Base-by-base conservation (phyloP, 1,140 invertebrate genomes). In the Ptiloglossa arizonensis region DNA sequence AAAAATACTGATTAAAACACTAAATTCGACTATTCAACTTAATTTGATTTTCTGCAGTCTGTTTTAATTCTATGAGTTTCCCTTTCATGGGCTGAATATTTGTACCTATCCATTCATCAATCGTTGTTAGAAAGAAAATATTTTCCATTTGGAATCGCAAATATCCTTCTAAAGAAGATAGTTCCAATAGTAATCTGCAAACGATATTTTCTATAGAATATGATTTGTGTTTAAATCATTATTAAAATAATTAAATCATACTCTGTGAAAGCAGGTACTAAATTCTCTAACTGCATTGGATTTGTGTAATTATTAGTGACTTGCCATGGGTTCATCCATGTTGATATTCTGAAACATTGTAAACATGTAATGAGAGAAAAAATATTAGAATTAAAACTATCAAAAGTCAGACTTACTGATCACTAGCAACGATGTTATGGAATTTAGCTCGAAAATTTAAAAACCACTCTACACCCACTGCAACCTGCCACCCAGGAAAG, bases 251-350 rank as follows among this genome's bases (percentile, higher is more conserved):
- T 74, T 66, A 17, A 70, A 79, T n/a, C 91, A 93, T 89, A 95
- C 94, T 94, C 92, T 62, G 91, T 93, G 76, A 94, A 93, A 63
- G 91, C 89, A 56, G 93, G 92, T 54, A 94, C 75, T 19, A 95
- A 87, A 79, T 93, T 94, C 76, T 95, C 94, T 19, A 95, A 91
- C 84, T 96, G 95, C 91, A 95, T 94, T 0, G 95, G 95, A 89
- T 95, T 95, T 4, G 94, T 95, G 76, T 94, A 95, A 79, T 93
- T 94, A 78, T 94, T 94, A 38, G 93, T 89, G 24, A 95, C 88
- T 89, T 96, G 95, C 95, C 95, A 96, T 6, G 93, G 92, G 90
- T 96, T 96, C 88, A 96, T 90, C 95, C 95, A 96, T 0, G 95
- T 95, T 80, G 93, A 89, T 64, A 95, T 93, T 86, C 95, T 96